Percentiles rank a stretch among this genome's conserved stretches.
Conservation (phyloP, 2,797 vertebrate genomes). For the Rhabdophis nuchalis region DNA sequence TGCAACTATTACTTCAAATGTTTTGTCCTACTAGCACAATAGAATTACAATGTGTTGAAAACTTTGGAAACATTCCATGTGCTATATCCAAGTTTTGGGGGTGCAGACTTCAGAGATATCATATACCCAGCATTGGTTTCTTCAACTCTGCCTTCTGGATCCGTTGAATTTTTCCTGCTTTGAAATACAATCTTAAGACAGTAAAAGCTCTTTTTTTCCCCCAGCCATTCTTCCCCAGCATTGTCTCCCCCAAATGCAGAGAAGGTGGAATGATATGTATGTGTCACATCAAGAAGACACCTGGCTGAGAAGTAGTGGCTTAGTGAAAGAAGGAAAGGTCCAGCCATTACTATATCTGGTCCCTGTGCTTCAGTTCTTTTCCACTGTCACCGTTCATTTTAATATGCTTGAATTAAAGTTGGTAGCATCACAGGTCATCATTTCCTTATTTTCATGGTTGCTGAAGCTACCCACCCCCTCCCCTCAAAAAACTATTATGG, state of each 20-base stretch:
- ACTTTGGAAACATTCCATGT: neutral
- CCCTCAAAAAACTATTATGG: neutral
- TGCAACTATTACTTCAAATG: neutral
- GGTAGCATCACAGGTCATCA: neutral
- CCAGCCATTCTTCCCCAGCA: neutral
- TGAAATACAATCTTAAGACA: neutral
- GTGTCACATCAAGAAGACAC: neutral
- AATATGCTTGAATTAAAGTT: neutral
- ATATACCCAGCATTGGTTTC: neutral
- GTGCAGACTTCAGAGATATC: neutral
- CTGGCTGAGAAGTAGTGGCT: neutral
- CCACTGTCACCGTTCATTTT: neutral
- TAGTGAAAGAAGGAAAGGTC: neutral
- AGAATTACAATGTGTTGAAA: neutral
- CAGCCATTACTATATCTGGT: neutral
- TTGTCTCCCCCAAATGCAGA: neutral
- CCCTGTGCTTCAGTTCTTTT: no score
- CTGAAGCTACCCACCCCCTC: neutral
- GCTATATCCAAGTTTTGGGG: neutral
- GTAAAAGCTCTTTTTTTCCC: neutral
- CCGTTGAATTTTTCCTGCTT: neutral
- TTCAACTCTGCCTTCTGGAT: neutral
- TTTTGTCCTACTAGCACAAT: neutral
- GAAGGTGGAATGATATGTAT: neutral
- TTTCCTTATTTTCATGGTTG: neutral